phyloP scores from a whole-genome alignment of 2,113 vertebrate genomes.

The Gasterosteus aculeatus region DNA sequence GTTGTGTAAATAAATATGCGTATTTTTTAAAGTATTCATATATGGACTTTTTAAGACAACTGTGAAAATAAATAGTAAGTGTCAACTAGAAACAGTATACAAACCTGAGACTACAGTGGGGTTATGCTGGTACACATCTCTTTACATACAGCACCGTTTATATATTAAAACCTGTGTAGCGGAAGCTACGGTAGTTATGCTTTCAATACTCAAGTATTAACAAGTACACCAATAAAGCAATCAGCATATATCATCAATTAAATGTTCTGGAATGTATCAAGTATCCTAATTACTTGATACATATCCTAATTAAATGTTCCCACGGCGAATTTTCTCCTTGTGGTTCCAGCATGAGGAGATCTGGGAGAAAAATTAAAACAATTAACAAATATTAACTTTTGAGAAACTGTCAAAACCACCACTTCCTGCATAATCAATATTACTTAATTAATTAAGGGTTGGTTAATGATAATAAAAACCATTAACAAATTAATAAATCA shows the following conservation, averaged over 20 bases:
- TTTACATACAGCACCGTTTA: conserved; percentile 36
- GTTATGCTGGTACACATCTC: conserved; percentile 31
- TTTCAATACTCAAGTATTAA: conserved; percentile 22
- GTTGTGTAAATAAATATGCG: conserved; percentile 36
- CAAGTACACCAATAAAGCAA: conserved; percentile 14
- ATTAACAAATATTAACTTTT: not conserved
- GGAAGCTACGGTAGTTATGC: conserved; percentile 20
- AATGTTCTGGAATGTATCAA: conserved; percentile 28
- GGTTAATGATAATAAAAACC: not conserved
- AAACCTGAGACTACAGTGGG: conserved; percentile 39
- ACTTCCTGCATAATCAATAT: not conserved
- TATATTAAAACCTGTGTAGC: conserved; percentile 44
- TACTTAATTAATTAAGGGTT: not conserved
- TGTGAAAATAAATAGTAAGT: conserved; percentile 53
- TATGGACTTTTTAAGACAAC: conserved; percentile 42
- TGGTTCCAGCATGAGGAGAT: conserved; percentile 15
- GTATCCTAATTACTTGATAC: not conserved
- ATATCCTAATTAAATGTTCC: too few species aligned
- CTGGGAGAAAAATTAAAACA: conserved; percentile 23
- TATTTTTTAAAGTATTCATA: conserved; percentile 18
- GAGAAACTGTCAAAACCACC: not conserved
- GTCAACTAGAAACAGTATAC: conserved; percentile 30
- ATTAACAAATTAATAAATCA: not conserved
- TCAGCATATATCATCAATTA: not conserved
- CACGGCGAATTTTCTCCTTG: not conserved